Percentiles rank a stretch among this genome's conserved stretches.
phyloP scores from a whole-genome alignment of 2,113 vertebrate genomes.

The Columbina picui region DNA sequence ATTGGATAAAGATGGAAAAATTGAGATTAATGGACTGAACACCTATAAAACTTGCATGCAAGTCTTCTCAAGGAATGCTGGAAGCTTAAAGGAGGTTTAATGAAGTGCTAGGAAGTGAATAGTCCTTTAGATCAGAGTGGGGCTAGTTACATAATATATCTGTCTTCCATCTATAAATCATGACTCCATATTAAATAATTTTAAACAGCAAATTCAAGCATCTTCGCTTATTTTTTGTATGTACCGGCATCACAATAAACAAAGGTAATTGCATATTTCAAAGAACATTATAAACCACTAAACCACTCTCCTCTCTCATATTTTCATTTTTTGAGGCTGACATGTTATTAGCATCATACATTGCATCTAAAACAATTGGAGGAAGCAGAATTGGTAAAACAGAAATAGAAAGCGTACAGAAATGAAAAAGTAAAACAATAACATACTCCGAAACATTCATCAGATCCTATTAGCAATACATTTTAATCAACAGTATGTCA shows the following conservation, averaged over 20 bases:
- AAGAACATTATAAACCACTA: slow-evolving; percentile 35
- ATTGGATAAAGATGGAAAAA: not conserved
- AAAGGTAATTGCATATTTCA: slow-evolving; percentile 40
- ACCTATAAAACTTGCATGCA: slow-evolving; percentile 9
- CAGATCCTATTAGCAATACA: slow-evolving; percentile 54
- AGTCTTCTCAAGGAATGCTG: slow-evolving; percentile 19
- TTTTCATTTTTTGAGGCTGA: slow-evolving; percentile 21
- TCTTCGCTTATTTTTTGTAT: not conserved
- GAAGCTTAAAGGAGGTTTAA: not conserved
- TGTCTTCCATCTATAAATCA: not conserved
- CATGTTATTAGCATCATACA: slow-evolving; percentile 29
- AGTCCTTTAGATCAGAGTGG: not conserved
- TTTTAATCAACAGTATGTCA: slow-evolving; percentile 60
- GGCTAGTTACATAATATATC: not conserved
- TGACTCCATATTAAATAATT: not conserved
- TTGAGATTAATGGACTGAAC: not conserved
- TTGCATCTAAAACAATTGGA: slow-evolving; percentile 32
- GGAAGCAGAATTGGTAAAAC: slow-evolving; percentile 42
- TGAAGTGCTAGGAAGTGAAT: not conserved
- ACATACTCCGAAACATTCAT: slow-evolving; percentile 49
- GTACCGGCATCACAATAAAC: slow-evolving; percentile 2
- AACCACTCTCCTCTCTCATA: not conserved
- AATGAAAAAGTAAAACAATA: slow-evolving; percentile 47
- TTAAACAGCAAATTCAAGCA: not conserved
- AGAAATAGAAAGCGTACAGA: slow-evolving; percentile 42